Conservation (phyloP, 2,888 invertebrate species). For the Drosophila setosimentum region DNA sequence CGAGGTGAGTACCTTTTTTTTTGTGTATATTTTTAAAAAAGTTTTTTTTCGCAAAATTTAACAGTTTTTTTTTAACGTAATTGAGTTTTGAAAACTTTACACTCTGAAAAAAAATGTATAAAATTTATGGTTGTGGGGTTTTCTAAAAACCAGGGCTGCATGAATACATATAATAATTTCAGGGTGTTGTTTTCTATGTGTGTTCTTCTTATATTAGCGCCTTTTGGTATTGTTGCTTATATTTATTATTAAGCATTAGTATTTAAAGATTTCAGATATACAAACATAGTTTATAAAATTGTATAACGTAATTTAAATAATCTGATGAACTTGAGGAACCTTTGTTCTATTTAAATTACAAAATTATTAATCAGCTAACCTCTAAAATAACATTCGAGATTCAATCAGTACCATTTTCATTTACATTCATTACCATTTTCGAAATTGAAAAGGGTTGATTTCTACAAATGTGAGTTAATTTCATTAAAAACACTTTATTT, state of each 20-base stretch:
- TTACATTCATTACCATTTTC: too few species aligned
- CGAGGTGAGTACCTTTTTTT: conserved; percentile 86
- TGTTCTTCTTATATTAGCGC: neutral
- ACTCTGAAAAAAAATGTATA: neutral
- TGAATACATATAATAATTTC: neutral
- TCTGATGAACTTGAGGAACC: too few species aligned
- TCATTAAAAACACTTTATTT: neutral
- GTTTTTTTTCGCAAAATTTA: too few species aligned
- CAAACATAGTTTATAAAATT: neutral
- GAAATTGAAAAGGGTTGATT: neutral
- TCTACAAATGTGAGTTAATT: neutral
- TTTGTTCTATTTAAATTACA: neutral
- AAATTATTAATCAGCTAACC: neutral
- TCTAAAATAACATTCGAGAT: neutral
- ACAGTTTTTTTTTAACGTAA: neutral
- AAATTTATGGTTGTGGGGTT: neutral
- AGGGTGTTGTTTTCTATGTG: neutral
- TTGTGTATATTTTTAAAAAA: too few species aligned
- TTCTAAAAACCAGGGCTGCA: neutral
- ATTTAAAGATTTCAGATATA: neutral
- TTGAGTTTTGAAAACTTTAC: neutral
- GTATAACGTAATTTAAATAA: neutral
- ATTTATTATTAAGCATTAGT: neutral
- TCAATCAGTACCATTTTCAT: too few species aligned
- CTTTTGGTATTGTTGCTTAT: neutral